A percentile compares a stretch with the other conserved stretches of the same genome.
Evolutionary conservation across 2,797 vertebrate species (phyloP).

Genomic region (Melanogrammus aeglefinus): DNA sequence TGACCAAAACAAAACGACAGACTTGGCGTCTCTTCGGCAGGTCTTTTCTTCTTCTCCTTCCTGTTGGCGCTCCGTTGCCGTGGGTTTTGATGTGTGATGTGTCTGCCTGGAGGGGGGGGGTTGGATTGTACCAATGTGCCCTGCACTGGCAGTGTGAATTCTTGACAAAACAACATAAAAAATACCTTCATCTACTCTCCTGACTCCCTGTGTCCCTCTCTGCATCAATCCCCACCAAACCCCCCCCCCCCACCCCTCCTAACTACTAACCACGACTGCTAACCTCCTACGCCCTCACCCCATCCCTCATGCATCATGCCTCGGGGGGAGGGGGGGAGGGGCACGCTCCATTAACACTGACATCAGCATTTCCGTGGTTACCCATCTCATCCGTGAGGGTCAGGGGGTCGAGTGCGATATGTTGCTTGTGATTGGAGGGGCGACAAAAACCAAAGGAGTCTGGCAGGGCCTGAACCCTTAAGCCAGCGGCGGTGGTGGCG

Average conservation of each 20-base stretch:
- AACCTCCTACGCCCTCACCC: constrained; percentile 51
- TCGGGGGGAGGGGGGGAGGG: constrained; percentile 40
- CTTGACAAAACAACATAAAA: constrained; percentile 24
- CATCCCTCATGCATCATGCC: constrained; percentile 37
- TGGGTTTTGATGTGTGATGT: constrained; percentile 16
- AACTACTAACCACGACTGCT: constrained; percentile 62
- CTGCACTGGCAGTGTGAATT: constrained; percentile 42
- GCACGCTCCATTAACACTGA: constrained; percentile 26
- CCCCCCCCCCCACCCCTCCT: constrained; percentile 14
- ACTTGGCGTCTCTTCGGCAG: constrained; percentile 41
- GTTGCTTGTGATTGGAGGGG: constrained; percentile 24
- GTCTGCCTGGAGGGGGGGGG: constrained; percentile 15
- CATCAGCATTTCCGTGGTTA: constrained; percentile 29
- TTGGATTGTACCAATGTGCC: constrained; percentile 28
- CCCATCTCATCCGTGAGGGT: constrained; percentile 4
- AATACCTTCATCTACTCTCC: constrained; percentile 24
- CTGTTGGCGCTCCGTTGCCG: constrained; percentile 24
- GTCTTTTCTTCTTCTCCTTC: background rate
- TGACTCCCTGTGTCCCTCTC: constrained; percentile 46
- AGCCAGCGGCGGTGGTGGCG: constrained; percentile 9
- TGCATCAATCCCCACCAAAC: constrained; percentile 26
- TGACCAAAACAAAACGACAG: constrained; percentile 49
- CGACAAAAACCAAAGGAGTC: background rate
- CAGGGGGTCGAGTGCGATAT: constrained; percentile 17
- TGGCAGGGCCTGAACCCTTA: constrained; percentile 32